Base-by-base conservation (phyloP, 2,113 vertebrate genomes). In the Suncus etruscus region DNA sequence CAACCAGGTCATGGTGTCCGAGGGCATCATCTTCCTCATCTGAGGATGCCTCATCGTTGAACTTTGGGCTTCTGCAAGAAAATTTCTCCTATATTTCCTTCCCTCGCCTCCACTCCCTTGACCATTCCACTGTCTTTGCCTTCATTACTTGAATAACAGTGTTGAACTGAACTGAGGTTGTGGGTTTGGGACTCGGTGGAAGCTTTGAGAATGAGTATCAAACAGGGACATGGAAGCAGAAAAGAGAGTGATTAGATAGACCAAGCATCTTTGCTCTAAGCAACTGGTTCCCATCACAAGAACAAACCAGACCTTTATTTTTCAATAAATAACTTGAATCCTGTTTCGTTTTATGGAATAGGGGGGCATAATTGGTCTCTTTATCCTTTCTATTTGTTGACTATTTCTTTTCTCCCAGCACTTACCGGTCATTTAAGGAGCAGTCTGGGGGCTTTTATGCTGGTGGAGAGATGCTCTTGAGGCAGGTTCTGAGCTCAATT, bases 1-100 rank as follows among this genome's bases (percentile, higher is more conserved):
- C 95, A 99, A 99, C 98, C 99, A 99, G 96, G 98, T 99, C 95
- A 99, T 99, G 99, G 97, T 99, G 97, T 99, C 99, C 0, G 99
- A 99, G 45, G 98, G 99, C 95, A 99, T 99, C 85, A 76, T 99
- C 96, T 99, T 99, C 97, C 98, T 99, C 89, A 99, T 99, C 97
- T 99, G 96, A 98, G 58, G 72, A 78, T 39, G 25, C 11, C 75
- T 79, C 8, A 0, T 39, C 39, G 66, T 70, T 61, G 78, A 45
- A 29, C 79, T 31, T 25, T 31, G 72, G 2, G 9, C 22, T 77
- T 5, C 7, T 31, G 51, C 9, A 3, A 29, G 54, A 58, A 85
- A 10, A 1, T 6, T 63, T 32, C 32, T 63, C 11, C 22, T 1
- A 0, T 58, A 5, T 69, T 63, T 25, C 25, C 27, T 58, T 29